Evolutionary conservation across 2,888 invertebrate genomes (phyloP), one percentile per base, ranked within the genome.

Genomic region (Ochropleura leucogaster): DNA sequence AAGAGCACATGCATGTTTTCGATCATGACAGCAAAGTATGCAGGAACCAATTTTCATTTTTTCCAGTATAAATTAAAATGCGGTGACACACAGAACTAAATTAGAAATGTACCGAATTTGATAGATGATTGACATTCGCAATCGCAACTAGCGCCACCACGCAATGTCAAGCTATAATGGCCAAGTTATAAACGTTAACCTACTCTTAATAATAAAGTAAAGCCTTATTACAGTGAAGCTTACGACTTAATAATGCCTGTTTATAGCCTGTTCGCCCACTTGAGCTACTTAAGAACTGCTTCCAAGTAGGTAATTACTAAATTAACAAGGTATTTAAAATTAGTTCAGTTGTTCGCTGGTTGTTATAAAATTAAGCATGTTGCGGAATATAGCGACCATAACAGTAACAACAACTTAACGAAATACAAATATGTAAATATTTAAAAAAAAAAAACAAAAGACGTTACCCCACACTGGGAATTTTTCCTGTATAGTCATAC

Each of bases 151-250:
- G 55, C 55, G 44, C 40, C 49, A 51, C 63, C 20, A 16, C 8
- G 6, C 51, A 64, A 46, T 57, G 7, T 44, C 62, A 73, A 66
- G 9, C 40, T 6, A 55, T 47, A 66, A n/a, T 20, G 68, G 74
- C n/a, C 46, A 40, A 5, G 12, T 16, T 47, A 30, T 16, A 65
- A 16, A 57, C 66, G 16, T 72, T 69, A 75, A 72, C 57, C 65
- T 71, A 82, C 30, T 63, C 66, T 79, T n/a, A 44, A 72, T 75
- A 62, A 64, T 69, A 49, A 74, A 78, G 68, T n/a, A 30, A 60
- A 72, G 57, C 42, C 57, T 62, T 55, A 79, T 72, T 44, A 67
- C 12, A 42, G 53, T 73, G 40, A 10, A n/a, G 60, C 57, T 66
- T 60, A 72, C 60, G 44, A 20, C 44, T 64, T 55, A 72, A 55